A percentile compares a stretch with the other conserved stretches of the same genome.
phyloP scores from a whole-genome alignment of 2,888 invertebrate species.

The Ceramica pisi region DNA sequence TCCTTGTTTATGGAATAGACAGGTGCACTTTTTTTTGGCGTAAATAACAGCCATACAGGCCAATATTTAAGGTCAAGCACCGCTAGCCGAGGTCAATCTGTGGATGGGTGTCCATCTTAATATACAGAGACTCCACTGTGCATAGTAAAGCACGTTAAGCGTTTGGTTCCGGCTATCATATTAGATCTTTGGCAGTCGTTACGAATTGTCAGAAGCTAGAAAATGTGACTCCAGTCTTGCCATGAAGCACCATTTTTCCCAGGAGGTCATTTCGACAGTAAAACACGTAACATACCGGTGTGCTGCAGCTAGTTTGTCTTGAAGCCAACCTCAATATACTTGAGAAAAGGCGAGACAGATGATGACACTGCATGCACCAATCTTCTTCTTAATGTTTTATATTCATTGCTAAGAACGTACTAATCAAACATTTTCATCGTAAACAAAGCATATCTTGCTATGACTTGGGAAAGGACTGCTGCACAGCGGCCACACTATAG shows the following conservation, averaged over 20 bases:
- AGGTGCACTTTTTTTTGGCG: not conserved
- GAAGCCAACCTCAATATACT: not conserved
- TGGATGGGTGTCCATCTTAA: no score
- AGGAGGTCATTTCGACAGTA: not conserved
- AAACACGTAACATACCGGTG: no score
- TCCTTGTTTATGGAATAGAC: not conserved
- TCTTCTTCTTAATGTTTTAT: no score
- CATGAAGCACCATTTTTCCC: not conserved
- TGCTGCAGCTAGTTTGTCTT: not conserved
- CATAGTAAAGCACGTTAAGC: no score
- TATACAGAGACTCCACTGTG: no score
- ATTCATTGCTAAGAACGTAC: no score
- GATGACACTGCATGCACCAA: no score
- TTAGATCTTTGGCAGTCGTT: not conserved
- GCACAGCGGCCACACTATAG: slow-evolving; percentile 77
- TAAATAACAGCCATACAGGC: not conserved
- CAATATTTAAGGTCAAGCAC: not conserved
- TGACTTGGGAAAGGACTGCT: slow-evolving; percentile 71
- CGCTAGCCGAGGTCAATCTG: no score
- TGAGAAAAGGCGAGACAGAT: not conserved
- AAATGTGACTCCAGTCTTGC: not conserved
- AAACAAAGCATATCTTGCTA: not conserved
- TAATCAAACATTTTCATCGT: not conserved
- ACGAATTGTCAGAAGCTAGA: not conserved
- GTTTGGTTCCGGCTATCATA: no score